Base-by-base conservation (phyloP, 1,140 invertebrate species). In the Zaprionus lachaisei region DNA sequence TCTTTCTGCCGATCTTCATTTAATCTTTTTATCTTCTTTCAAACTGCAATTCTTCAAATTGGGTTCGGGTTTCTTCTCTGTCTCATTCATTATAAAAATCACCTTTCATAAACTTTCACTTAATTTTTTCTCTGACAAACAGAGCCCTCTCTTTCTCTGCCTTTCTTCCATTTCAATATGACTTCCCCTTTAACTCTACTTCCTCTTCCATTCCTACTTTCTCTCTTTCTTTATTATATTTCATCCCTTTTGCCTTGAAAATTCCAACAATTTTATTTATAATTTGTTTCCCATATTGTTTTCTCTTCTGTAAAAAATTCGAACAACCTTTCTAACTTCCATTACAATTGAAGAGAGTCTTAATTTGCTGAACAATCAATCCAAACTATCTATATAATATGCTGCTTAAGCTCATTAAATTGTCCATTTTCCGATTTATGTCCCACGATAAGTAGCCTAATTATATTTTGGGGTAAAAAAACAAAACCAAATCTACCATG, bases 401-500 rank as follows among this genome's bases (percentile, higher is more conserved):
- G n/a, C 12, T n/a, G 38, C 47, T 20, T 49, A 22, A 12, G 17
- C 47, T 49, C 17, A 49, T 49, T 49, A 49, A 49, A 49, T 49
- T 20, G 17, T 1, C 47, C 47, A 20, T 20, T 49, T 17, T 2
- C 47, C n/a, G 47, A 49, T 49, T 20, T 12, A 7, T 55, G 9
- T 55, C 2, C 15, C 20, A 17, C 47, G n/a, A 51, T 51, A 51
- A n/a, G 9, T 7, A 51, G 11, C 20, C 14, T 55, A 55, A 55
- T 55, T 55, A 28, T 55, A 55, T 55, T 26, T 55, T 14, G 2
- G 15, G 38, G 38, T n/a, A 9, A 22, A 49, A 49, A 62, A 31
- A 47, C 17, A 5, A 44, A 44, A n/a, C 14, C 17, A n/a, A 62
- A 20, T 62, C 20, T 37, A 37, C 11, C 49, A 26, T 49, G 44